Evolutionary conservation across 2,888 invertebrate species (phyloP).

Genomic region (Tipula vernalis): DNA sequence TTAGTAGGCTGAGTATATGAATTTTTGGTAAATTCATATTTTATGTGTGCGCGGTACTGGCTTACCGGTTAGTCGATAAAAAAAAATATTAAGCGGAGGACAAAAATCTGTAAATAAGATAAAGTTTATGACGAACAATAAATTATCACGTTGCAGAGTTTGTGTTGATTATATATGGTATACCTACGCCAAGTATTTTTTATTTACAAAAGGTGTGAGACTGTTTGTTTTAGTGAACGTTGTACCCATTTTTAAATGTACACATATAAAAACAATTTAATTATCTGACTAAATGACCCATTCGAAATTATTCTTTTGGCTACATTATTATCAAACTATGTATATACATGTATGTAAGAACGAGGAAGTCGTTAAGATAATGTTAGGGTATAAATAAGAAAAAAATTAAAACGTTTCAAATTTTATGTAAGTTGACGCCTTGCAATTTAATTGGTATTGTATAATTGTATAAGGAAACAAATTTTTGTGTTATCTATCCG

Average conservation of each 20-base stretch:
- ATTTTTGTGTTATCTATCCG: background rate
- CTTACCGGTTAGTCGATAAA: background rate
- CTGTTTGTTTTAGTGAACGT: background rate
- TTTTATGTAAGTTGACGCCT: background rate
- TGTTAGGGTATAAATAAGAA: background rate
- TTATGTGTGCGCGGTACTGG: background rate
- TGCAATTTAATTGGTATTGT: background rate
- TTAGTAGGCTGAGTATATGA: background rate
- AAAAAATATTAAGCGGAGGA: background rate
- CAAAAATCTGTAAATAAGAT: background rate
- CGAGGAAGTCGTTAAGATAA: background rate
- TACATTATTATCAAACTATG: background rate
- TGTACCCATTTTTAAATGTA: background rate
- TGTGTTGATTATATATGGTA: background rate
- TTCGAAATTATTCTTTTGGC: background rate
- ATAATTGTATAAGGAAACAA: background rate
- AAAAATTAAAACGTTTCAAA: background rate
- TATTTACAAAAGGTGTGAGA: background rate
- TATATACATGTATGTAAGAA: background rate
- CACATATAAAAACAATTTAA: background rate
- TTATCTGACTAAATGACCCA: background rate
- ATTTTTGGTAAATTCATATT: background rate
- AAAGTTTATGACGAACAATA: background rate
- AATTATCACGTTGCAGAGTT: background rate
- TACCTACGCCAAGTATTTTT: background rate